Evolutionary conservation across 2,888 invertebrate species (phyloP).

Genomic region (Spodoptera littoralis): DNA sequence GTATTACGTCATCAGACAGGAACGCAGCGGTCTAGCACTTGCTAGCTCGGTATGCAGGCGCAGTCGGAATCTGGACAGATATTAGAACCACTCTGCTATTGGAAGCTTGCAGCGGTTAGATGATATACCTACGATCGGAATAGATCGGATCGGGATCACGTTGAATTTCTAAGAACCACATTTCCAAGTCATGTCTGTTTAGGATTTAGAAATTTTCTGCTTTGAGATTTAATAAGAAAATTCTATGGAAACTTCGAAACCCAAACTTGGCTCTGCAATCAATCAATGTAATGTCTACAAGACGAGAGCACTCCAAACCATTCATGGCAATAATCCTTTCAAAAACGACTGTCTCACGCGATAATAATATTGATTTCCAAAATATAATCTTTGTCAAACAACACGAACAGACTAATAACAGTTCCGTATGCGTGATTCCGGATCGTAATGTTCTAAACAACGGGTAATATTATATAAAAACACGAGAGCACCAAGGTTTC

Average conservation of each 20-base stretch:
- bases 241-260: background rate
- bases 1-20: conserved; percentile 61
- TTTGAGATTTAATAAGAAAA: background rate
- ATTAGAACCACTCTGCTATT: conserved; percentile 38
- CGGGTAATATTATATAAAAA: conserved; percentile 58
- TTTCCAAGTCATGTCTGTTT: background rate
- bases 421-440: conserved; percentile 49
- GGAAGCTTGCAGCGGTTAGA: conserved; percentile 29
- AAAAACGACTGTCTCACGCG: conserved; percentile 18
- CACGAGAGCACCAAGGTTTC: conserved; percentile 65
- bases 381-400: conserved; percentile 49
- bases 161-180: conserved; percentile 10
- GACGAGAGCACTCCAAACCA: conserved; percentile 15
- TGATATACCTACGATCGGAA: conserved; percentile 23
- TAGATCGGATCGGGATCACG: conserved; percentile 9
- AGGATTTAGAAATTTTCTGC: background rate
- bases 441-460: conserved; percentile 48
- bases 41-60: conserved; percentile 51
- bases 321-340: background rate
- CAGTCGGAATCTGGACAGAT: conserved; percentile 42
- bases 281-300: conserved; percentile 3
- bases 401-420: conserved; percentile 35
- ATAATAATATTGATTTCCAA: conserved; percentile 44
- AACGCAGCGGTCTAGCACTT: conserved; percentile 62
- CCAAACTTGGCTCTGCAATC: background rate